phyloP scores from a whole-genome alignment of 2,113 vertebrate species.

The Sclerurus mexicanus region DNA sequence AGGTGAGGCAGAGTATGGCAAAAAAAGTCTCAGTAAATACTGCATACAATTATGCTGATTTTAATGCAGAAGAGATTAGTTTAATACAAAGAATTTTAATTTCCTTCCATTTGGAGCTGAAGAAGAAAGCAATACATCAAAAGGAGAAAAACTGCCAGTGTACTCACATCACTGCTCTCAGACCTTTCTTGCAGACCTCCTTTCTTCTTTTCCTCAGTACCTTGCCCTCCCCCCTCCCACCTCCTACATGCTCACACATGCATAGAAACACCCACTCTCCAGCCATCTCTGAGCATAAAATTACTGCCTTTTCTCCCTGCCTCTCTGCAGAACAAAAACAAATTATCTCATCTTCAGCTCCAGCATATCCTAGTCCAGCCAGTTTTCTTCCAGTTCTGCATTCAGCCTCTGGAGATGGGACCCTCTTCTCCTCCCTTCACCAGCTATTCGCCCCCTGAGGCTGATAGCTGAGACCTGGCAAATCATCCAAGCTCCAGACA shows the following conservation, averaged over 20 bases:
- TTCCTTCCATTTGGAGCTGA: constrained; percentile 6
- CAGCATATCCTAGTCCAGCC: background rate
- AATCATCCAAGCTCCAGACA: background rate
- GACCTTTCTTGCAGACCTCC: background rate
- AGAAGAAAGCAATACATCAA: constrained; percentile 16
- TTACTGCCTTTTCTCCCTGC: background rate
- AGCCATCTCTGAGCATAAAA: constrained; percentile 2
- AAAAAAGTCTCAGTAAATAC: background rate
- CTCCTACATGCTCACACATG: background rate
- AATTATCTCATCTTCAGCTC: background rate
- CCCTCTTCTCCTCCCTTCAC: background rate
- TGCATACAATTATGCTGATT: background rate
- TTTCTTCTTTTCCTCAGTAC: background rate
- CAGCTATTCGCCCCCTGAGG: background rate
- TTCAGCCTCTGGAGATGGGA: background rate
- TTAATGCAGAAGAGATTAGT: background rate
- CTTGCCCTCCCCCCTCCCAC: background rate
- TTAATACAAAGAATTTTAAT: constrained; percentile 10
- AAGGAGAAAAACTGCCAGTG: background rate
- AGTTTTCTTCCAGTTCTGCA: background rate
- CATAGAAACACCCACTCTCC: constrained; percentile 25
- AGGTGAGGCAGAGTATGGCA: background rate
- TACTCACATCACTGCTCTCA: constrained; percentile 21
- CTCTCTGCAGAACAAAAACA: background rate
- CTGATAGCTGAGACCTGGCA: background rate